phyloP scores from a whole-genome alignment of 2,888 invertebrate genomes.

The Unio pictorum region DNA sequence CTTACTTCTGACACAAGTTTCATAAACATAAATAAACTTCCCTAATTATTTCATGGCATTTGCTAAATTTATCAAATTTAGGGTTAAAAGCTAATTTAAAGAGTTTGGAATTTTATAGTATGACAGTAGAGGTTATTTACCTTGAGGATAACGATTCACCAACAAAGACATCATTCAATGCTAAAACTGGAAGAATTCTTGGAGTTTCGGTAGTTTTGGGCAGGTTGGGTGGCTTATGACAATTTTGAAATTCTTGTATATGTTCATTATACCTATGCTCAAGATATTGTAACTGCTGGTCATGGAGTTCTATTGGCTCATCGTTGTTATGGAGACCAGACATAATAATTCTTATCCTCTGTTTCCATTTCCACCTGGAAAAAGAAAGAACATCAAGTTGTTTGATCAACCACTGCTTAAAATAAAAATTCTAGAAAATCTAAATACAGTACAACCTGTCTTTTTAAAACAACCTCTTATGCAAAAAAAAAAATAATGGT shows the following conservation, averaged over 20 bases:
- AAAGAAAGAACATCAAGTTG: not conserved
- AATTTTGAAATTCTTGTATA: conserved; percentile 55
- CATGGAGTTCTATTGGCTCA: conserved; percentile 82
- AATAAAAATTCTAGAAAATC: too few relatives aligned
- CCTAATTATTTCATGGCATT: too few relatives aligned
- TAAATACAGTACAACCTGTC: too few relatives aligned
- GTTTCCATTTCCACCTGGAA: conserved; percentile 86
- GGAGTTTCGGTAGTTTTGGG: conserved; percentile 16
- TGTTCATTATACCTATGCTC: conserved; percentile 74
- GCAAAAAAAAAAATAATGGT: too few relatives aligned
- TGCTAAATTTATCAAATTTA: not conserved
- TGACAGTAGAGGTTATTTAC: conserved; percentile 37
- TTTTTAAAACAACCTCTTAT: too few relatives aligned
- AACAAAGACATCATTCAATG: conserved; percentile 98
- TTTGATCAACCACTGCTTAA: too few relatives aligned
- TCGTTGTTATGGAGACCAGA: conserved; percentile 79
- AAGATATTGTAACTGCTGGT: conserved; percentile 76
- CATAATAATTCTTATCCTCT: conserved; percentile 90
- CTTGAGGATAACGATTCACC: conserved; percentile 95
- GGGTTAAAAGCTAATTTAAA: not conserved
- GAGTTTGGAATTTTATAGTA: not conserved
- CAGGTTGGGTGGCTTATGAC: conserved; percentile 21
- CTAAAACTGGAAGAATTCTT: conserved; percentile 85
- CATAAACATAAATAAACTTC: too few relatives aligned
- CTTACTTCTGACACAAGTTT: too few relatives aligned